Base-by-base conservation (phyloP, 2,888 invertebrate species). In the Limenitis camilla region DNA sequence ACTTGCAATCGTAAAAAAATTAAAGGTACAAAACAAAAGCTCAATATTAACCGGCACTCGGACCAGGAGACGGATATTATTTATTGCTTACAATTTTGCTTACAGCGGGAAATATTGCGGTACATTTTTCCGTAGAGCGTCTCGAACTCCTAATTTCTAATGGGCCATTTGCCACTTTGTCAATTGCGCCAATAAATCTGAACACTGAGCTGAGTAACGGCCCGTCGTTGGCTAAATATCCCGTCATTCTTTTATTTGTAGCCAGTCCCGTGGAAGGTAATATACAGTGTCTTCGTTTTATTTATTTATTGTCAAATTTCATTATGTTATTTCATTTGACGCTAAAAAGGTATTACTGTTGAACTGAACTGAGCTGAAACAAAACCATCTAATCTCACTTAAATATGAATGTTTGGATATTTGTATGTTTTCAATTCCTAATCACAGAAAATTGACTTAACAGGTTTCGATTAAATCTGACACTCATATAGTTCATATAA, bases 81-180 rank as follows among this genome's bases (percentile, higher is more conserved):
- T 86, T 84, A 86, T 83, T 71, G 73, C 78, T 65, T 63, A 78
- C 83, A 81, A 84, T 84, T 84, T 82, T 76, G 80, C 77, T 76
- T 78, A 78, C 79, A 76, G 73, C 69, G 68, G 72, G 69, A 83
- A 81, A 84, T 85, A 85, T 84, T 76, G 76, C 74, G 65, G 75
- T 77, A 78, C 80, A 85, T 84, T 85, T 84, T 81, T 84, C 81
- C 72, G 68, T 71, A 61, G 73, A 68, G 65, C 69, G 73, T 71
- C 72, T 66, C 65, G 69, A 67, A 75, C 80, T 82, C 76, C 81
- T 87, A 86, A 88, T 87, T 88, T 87, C 86, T 88, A 87, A 88
- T 88, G 86, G 86, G 61, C 85, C 84, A 88, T 87, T 87, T 86
- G 81, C 88, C 87, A 88, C 85, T 88, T 88, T 87, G 88, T 88